A percentile compares a stretch with the other conserved stretches of the same genome.
phyloP scores from a whole-genome alignment of 2,113 vertebrate species.

The Vombatus ursinus region DNA sequence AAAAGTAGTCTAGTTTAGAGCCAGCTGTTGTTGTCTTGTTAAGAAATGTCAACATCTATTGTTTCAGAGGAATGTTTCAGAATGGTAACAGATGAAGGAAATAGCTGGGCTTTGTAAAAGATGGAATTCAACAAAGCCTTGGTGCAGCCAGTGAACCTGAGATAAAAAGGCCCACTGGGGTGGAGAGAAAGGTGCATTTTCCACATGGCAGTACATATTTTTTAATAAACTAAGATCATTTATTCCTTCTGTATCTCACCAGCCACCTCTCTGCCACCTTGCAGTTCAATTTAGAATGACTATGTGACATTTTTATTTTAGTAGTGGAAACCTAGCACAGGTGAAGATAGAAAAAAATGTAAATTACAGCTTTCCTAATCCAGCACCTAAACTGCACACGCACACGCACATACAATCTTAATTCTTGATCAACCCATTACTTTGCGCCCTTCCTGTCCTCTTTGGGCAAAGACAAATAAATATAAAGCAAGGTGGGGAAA shows the following conservation, averaged over 20 bases:
- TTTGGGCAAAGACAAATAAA: constrained; percentile 13
- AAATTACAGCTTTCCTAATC: constrained; percentile 32
- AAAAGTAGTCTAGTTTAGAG: constrained; percentile 40
- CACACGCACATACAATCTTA: not conserved
- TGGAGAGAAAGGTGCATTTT: constrained; percentile 58
- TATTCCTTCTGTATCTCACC: constrained; percentile 53
- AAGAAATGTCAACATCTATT: constrained; percentile 50
- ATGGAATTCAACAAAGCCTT: constrained; percentile 53
- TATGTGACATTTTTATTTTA: constrained; percentile 52
- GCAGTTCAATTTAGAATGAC: constrained; percentile 51
- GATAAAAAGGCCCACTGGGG: constrained; percentile 53
- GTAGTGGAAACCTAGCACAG: not conserved
- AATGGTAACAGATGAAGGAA: constrained; percentile 44
- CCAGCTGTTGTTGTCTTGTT: constrained; percentile 53
- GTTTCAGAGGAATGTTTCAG: constrained; percentile 53
- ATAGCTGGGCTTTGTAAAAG: constrained; percentile 54
- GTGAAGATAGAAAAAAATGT: constrained; percentile 30
- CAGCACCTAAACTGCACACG: not conserved
- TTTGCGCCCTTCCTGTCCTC: not conserved
- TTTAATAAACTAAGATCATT: constrained; percentile 63
- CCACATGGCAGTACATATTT: constrained; percentile 60
- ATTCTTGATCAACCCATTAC: not conserved
- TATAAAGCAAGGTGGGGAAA: not conserved
- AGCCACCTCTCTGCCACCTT: constrained; percentile 55
- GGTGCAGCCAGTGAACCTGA: constrained; percentile 48